Base-by-base conservation (phyloP, 2,797 vertebrate species). In the Anguilla megastoma region DNA sequence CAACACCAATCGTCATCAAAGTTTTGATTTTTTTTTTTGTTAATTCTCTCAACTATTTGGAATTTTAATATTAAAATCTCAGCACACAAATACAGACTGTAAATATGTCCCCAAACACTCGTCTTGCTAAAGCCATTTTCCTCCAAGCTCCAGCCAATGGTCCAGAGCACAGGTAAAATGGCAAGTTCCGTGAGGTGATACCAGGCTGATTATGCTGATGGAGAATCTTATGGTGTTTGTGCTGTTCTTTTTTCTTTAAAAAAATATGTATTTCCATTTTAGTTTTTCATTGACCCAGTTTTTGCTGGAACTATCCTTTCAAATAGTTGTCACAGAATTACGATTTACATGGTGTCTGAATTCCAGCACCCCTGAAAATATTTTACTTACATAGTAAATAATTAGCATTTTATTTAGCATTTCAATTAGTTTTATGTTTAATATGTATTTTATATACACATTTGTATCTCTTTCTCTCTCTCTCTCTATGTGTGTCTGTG, bases 1-100 rank as follows among this genome's bases (percentile, higher is more conserved):
- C 79, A 82, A 82, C 41, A 82, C 79, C 21, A 50, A 50, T 82
- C 79, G 50, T 50, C 79, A 82, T 82, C 18, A 82, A 50, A 50
- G 41, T 45, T 50, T 82, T 2, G 6, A 50, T 48, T 50, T 50
- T 50, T 41, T 41, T 76, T 41, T n/a, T 82, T 48, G 79, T 21
- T 45, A 82, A 82, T 82, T 48, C 41, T 50, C 45, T 50, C 45
- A 50, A 82, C 24, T 50, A 50, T 82, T 48, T 82, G 41, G 21
- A 45, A 82, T 82, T 50, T n/a, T 36, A 82, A 50, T 50, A 82
- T 48, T 50, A 50, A 82, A 3, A 48, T 3, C 79, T n/a, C 21
- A 50, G 45, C 21, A 50, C 27, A 48, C 12, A 76, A 36, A 76
- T 76, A 76, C 18, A 76, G 74, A 33, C 33, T 30, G 69, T 74